Base-by-base conservation (phyloP, 2,888 invertebrate species). In the Oxytorus armatus region DNA sequence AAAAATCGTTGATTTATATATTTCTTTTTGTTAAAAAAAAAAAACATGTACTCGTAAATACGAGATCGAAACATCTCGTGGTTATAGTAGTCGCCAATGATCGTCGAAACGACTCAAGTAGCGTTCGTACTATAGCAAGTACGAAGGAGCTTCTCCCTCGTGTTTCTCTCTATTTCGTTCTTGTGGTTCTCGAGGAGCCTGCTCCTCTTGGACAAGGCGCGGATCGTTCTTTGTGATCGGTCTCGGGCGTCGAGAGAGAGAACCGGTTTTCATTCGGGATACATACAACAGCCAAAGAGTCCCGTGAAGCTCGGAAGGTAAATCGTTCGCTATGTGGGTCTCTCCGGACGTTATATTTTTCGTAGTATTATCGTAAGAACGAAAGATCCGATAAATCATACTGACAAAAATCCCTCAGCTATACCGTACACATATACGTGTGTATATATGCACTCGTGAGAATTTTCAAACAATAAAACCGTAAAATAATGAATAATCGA, bases 231-330 rank as follows among this genome's bases (percentile, higher is more conserved):
- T 84, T 84, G 84, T 84, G 84, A 82, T 84, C 82, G 75, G 69
- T 63, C 76, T 82, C 82, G 77, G 73, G 68, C 76, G 69, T 75
- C 83, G 83, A 82, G 85, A 83, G 85, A 83, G 81, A 84, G 85
- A 90, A 89, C 89, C 89, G 89, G 89, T 89, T 90, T 87, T 82
- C 87, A 88, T 89, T 89, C 88, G 88, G 85, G 84, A 83, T 77
- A 61, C 42, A 63, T 57, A 44, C 39, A 70, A 8, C 18, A 61
- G 49, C 69, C 68, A 10, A 47, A 49, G 55, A 36, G 29, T 33
- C 10, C 53, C 10, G 11, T 74, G 61, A 69, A 70, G 76, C 86
- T 87, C 86, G 87, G 86, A 86, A 88, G 88, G 87, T 87, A 88
- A 89, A 86, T 87, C 86, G 87, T 86, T 76, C 86, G 88, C 87